Base-by-base conservation (phyloP, 1,140 invertebrate species). In the Himalopsyche phryganea region DNA sequence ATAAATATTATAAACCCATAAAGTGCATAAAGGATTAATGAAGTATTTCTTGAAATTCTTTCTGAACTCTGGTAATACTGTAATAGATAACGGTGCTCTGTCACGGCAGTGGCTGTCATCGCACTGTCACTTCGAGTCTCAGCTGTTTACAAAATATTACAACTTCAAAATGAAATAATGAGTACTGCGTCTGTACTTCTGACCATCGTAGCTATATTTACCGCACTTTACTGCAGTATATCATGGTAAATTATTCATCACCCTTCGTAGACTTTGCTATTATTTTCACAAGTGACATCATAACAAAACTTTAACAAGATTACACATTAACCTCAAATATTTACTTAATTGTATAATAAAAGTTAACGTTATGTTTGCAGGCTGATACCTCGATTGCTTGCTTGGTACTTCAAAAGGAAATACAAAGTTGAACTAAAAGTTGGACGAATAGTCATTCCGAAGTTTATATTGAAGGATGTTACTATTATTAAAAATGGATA, bases 381-480 rank as follows among this genome's bases (percentile, higher is more conserved):
- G 80, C 66, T 87, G 20, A 65, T 88, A 36, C 86, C 86, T 60
- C 81, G 77, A 68, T 63, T 85, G n/a, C 66, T 87, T 50, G 80
- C 83, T 69, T 88, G 85, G 85, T 67, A 84, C 11, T 83, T 87
- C 19, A 85, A 85, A 70, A 76, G 81, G 65, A 81, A 80, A 66
- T 85, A 83, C 63, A 82, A 83, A 68, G 81, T 87, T 49, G 79
- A 85, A 65, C 69, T 87, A 18, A 81, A 81, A 61, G 84, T 88
- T 40, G 86, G 86, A 2, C 78, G 82, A 53, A 83, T 88, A 60
- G 81, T 83, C 6, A 71, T 89, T 20, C 83, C 84, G 36, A 87
- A 85, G 68, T 81, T 87, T 61, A 83, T 81, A 44, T 70, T 87
- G 1, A 80, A 82, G 65, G 84, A 88, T 73, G 82, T 88, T 2